Percentiles rank a stretch among this genome's conserved stretches.
Conservation (phyloP, 1,140 invertebrate species). For the Harpegnathos saltator region DNA sequence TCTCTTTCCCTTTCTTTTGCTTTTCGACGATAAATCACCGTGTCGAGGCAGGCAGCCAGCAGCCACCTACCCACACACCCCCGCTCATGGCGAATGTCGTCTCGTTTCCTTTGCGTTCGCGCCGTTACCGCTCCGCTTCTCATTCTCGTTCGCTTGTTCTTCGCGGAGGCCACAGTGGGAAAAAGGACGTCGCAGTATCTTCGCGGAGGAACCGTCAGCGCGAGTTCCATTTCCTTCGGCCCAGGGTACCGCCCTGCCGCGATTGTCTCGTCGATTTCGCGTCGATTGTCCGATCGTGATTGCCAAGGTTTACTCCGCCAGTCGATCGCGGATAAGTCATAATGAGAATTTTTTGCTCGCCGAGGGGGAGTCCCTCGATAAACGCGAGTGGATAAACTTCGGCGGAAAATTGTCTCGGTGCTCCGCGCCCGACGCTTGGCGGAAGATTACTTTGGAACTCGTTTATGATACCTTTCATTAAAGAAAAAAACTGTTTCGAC, state of each 20-base stretch:
- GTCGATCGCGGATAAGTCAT: conserved; percentile 50
- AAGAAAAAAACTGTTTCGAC: conserved; percentile 39
- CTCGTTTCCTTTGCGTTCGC: conserved; percentile 1
- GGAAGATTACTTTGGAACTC: conserved; percentile 54
- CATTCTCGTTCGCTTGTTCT: neutral
- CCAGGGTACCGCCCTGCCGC: neutral
- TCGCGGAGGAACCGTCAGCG: neutral
- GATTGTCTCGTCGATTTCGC: conserved; percentile 27
- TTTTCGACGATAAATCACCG: conserved; percentile 67
- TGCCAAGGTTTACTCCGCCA: neutral
- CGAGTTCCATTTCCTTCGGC: conserved; percentile 44
- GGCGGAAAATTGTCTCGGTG: conserved; percentile 57
- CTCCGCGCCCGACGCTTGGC: conserved; percentile 13
- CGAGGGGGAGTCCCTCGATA: conserved; percentile 18
- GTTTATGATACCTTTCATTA: conserved; percentile 56
- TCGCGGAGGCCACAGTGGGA: no score
- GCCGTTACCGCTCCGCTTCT: conserved; percentile 13
- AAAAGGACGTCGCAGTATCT: conserved; percentile 17
- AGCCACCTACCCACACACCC: neutral
- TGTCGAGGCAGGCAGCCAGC: neutral
- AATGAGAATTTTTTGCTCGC: conserved; percentile 57
- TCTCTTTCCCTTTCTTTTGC: no score
- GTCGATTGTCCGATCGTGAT: neutral
- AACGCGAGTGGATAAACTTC: conserved; percentile 33
- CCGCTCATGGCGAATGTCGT: neutral